Conservation (phyloP, 2,113 vertebrate species). For the Dromaius novaehollandiae region DNA sequence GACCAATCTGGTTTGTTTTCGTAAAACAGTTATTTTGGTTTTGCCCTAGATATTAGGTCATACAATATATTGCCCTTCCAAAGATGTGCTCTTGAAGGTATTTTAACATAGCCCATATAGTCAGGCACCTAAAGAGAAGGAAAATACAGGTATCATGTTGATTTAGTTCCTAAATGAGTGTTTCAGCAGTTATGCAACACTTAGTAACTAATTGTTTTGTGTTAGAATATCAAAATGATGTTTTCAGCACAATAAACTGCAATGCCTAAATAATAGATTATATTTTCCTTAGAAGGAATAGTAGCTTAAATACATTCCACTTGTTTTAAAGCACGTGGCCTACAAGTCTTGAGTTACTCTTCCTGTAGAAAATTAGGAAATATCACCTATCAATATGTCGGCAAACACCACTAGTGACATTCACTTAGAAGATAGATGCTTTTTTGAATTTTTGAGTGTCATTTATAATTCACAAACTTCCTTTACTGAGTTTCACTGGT, state of each 20-base stretch:
- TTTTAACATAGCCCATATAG: background rate
- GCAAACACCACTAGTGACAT: background rate
- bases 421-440: background rate
- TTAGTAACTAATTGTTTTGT: background rate
- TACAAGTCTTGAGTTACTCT: background rate
- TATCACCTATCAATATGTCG: background rate
- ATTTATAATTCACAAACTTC: background rate
- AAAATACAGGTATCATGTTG: background rate
- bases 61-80: background rate
- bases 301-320: background rate
- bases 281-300: background rate
- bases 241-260: background rate
- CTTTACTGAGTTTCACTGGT: background rate
- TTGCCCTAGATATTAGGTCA: background rate
- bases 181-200: background rate
- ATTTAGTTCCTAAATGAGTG: background rate
- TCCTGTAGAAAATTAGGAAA: background rate
- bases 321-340: background rate
- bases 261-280: background rate
- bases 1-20: background rate
- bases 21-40: background rate
- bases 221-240: background rate
- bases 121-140: background rate
- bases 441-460: accelerated
- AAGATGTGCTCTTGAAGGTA: background rate